These are phyloP conservation scores for Halcyon senegalensis DNA, from an alignment of 2,113 vertebrate genomes.

Conservation along the genomic window DNA sequence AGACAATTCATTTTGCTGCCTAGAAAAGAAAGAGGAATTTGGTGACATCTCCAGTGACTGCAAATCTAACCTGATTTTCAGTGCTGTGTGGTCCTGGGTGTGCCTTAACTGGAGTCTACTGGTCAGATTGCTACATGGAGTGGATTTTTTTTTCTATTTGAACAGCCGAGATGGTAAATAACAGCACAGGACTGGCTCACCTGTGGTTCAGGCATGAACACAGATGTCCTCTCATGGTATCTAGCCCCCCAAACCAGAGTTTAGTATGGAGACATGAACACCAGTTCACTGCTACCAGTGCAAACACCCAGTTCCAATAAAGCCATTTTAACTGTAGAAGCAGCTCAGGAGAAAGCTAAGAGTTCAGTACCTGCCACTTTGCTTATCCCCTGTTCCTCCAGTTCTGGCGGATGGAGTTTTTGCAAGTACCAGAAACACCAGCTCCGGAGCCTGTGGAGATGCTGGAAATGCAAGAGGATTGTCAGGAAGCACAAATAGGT, in stretches of 20 bases:
- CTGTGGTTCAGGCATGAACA: background rate
- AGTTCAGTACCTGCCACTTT: background rate
- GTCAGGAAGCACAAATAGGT: constrained; percentile 92
- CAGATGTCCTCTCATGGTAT: background rate
- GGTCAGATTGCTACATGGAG: background rate
- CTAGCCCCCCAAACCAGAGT: accelerated
- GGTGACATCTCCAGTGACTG: background rate
- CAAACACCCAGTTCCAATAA: background rate
- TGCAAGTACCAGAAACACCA: constrained; percentile 97
- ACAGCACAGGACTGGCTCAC: background rate
- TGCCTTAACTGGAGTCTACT: background rate
- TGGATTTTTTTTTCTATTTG: background rate
- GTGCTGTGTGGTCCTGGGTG: background rate
- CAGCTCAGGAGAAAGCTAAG: background rate
- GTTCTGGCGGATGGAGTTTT: constrained; percentile 99
- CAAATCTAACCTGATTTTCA: background rate
- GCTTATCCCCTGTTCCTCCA: constrained; percentile 43
- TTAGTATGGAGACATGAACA: background rate
- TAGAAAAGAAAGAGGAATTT: background rate
- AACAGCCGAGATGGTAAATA: background rate
- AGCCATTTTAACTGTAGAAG: background rate
- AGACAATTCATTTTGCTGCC: background rate
- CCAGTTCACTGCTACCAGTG: background rate
- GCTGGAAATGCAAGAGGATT: constrained; percentile 89
- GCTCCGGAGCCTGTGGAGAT: constrained; percentile 88